phyloP scores from a whole-genome alignment of 2,797 vertebrate species.

The Phrynocephalus guinanensis region DNA sequence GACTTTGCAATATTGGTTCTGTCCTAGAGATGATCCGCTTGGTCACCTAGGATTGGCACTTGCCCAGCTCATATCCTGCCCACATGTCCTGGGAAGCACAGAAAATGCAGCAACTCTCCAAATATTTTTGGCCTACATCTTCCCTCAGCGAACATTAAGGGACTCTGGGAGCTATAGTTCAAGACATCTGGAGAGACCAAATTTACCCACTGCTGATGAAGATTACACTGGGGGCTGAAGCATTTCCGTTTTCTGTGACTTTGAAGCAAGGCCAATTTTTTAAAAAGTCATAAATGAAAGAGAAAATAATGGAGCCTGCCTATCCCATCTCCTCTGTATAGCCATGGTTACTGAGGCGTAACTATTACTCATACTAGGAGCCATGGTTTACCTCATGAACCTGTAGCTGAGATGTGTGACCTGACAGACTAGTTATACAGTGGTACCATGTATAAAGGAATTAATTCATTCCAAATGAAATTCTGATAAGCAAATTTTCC shows the following conservation, averaged over 20 bases:
- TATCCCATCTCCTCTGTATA: neutral
- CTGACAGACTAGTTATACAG: neutral
- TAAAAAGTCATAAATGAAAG: neutral
- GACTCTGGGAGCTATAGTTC: neutral
- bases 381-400: neutral
- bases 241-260: neutral
- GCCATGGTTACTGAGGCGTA: neutral
- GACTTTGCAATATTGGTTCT: neutral
- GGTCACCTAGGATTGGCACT: too few species aligned
- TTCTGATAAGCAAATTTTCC: too few species aligned
- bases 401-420: too few species aligned
- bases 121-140: neutral
- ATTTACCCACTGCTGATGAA: neutral
- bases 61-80: neutral
- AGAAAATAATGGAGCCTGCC: neutral
- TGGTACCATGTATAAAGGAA: too few species aligned
- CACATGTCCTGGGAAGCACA: neutral
- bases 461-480: too few species aligned
- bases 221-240: neutral
- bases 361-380: neutral
- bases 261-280: too few species aligned
- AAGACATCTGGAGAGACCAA: neutral
- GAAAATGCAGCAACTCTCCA: neutral
- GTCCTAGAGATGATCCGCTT: neutral
- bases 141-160: neutral